Conservation (phyloP, 2,888 invertebrate species). For the Malacosoma neustria region DNA sequence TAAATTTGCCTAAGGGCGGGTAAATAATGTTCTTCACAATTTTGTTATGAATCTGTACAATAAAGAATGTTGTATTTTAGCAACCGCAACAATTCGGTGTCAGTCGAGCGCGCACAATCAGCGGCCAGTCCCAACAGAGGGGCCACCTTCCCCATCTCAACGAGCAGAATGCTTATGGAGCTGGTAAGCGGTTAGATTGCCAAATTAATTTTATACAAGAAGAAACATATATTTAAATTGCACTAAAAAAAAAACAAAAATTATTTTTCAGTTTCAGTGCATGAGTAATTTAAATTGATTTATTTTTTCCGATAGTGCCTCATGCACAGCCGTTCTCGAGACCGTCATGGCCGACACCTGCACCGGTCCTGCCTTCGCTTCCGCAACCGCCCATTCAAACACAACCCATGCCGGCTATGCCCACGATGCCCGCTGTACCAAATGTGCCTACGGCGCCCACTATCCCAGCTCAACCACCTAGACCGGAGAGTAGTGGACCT, state of each 20-base stretch:
- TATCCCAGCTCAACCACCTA: slow-evolving; percentile 24
- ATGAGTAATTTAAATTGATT: no score
- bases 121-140: slow-evolving; percentile 28
- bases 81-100: slow-evolving; percentile 16
- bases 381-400: slow-evolving; percentile 14
- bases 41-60: no score
- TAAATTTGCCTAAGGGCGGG: no score
- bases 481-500: slow-evolving; percentile 47
- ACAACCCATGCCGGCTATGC: slow-evolving; percentile 9
- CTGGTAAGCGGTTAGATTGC: slow-evolving; percentile 18
- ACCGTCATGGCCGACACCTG: slow-evolving; percentile 13
- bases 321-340: slow-evolving; percentile 15
- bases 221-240: no score
- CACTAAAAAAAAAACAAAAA: no score
- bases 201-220: no score
- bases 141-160: slow-evolving; percentile 28
- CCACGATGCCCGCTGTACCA: slow-evolving; percentile 13
- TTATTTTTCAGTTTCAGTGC: no score
- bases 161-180: slow-evolving; percentile 17
- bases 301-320: slow-evolving; percentile 4
- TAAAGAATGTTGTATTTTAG: slow-evolving; percentile 11
- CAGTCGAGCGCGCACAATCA: slow-evolving; percentile 33
- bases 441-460: slow-evolving; percentile 13
- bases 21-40: no score
- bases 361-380: slow-evolving; percentile 15